These are phyloP conservation scores for Taxidea taxus DNA, from an alignment of 2,113 vertebrate genomes.

Conservation along the genomic window DNA sequence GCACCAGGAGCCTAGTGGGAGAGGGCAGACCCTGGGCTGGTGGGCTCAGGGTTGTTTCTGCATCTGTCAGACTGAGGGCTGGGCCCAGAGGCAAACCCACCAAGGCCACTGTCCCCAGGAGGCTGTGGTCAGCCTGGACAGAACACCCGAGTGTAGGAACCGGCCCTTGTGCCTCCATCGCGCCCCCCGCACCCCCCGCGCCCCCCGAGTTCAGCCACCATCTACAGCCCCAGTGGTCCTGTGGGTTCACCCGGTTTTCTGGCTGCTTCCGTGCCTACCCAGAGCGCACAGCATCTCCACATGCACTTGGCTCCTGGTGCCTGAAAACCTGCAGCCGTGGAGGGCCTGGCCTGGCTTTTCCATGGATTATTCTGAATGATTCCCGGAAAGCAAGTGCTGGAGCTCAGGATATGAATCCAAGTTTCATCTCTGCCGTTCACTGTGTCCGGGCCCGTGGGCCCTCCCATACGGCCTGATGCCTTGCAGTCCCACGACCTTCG, in stretches of 20 bases:
- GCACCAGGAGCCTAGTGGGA: accelerated
- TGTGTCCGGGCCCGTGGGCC: not conserved
- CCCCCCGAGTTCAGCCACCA: accelerated
- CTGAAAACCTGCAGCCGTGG: not conserved
- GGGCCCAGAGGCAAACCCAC: not conserved
- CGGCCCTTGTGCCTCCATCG: accelerated
- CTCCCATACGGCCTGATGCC: not conserved
- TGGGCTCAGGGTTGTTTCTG: not conserved
- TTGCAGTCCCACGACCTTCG: not conserved
- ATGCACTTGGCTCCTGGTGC: not conserved
- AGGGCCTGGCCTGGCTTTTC: not conserved
- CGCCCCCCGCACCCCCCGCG: accelerated
- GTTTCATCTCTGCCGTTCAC: not conserved
- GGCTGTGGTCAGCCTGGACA: not conserved
- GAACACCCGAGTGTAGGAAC: too few species aligned
- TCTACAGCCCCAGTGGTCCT: not conserved
- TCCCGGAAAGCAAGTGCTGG: not conserved
- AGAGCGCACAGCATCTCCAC: not conserved
- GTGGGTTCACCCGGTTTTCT: accelerated
- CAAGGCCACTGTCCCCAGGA: not conserved
- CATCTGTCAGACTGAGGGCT: not conserved
- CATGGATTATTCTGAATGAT: not conserved
- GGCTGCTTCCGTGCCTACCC: accelerated
- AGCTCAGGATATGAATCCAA: not conserved
- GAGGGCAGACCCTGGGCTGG: not conserved